Evolutionary conservation across 2,888 invertebrate genomes (phyloP).

Genomic region (Acronicta leporina): DNA sequence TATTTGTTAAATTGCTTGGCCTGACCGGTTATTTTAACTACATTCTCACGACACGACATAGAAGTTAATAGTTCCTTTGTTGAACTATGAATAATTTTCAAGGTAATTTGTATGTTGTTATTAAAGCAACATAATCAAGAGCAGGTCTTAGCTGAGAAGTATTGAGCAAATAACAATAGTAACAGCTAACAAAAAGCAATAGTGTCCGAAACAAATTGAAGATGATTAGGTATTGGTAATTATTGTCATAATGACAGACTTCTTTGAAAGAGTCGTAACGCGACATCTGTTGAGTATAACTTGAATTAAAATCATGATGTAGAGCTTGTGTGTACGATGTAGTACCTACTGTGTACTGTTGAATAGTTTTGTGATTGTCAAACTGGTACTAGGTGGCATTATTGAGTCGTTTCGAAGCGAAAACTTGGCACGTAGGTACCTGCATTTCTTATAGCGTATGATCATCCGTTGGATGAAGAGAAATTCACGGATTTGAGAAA

Average conservation of each 20-base stretch:
- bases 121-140: too few relatives aligned
- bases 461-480: too few relatives aligned
- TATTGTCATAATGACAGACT: background rate
- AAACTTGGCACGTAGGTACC: too few relatives aligned
- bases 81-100: too few relatives aligned
- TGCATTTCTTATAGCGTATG: too few relatives aligned
- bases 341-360: background rate
- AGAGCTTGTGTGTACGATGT: background rate
- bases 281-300: conserved; percentile 25
- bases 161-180: conserved; percentile 6
- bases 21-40: too few relatives aligned
- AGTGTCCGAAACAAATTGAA: conserved; percentile 10
- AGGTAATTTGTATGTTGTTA: too few relatives aligned
- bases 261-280: background rate
- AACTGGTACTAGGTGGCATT: conserved; percentile 5
- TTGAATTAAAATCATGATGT: background rate
- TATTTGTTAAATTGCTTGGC: too few relatives aligned
- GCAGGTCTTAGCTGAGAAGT: background rate
- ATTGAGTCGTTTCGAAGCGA: too few relatives aligned
- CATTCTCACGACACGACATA: too few relatives aligned
- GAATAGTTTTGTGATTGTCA: background rate
- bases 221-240: conserved; percentile 8
- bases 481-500: too few relatives aligned
- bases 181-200: conserved; percentile 10
- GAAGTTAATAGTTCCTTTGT: too few relatives aligned